Conservation (phyloP, 1,140 invertebrate species). For the Battus philenor region DNA sequence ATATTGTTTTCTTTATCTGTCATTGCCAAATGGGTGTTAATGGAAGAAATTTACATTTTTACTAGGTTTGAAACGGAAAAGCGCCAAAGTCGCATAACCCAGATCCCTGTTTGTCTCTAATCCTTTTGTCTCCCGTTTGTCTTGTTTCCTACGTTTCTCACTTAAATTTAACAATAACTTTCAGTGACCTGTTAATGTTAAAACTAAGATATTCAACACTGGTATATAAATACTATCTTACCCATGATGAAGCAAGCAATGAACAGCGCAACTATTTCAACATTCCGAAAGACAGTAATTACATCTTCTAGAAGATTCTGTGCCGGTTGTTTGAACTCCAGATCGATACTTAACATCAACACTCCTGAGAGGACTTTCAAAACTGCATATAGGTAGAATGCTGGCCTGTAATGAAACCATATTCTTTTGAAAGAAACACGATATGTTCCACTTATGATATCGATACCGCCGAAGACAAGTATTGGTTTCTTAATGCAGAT, state of each 20-base stretch:
- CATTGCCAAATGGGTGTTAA: too few species aligned
- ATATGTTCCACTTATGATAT: too few species aligned
- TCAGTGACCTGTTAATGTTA: too few species aligned
- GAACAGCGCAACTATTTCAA: slow-evolving; percentile 85
- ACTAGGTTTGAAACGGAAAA: too few species aligned
- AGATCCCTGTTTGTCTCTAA: too few species aligned
- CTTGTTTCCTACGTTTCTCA: too few species aligned
- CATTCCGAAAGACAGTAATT: slow-evolving; percentile 81
- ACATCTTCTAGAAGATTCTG: slow-evolving; percentile 85
- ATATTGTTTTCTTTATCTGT: too few species aligned
- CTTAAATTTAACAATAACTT: too few species aligned
- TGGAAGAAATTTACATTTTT: too few species aligned
- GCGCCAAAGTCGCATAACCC: too few species aligned
- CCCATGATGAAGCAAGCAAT: slow-evolving; percentile 85
- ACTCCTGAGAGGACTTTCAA: slow-evolving; percentile 82
- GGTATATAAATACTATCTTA: slow-evolving; percentile 48
- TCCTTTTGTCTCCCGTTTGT: too few species aligned
- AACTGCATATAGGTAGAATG: slow-evolving; percentile 87
- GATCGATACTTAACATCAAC: slow-evolving; percentile 84
- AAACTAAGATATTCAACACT: neutral
- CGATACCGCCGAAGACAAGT: too few species aligned
- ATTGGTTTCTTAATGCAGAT: slow-evolving; percentile 5
- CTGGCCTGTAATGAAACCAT: slow-evolving; percentile 78
- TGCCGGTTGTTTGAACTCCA: slow-evolving; percentile 86
- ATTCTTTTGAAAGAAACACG: slow-evolving; percentile 10